A percentile compares a stretch with the other conserved stretches of the same genome.
These are phyloP conservation scores for Papilio protenor DNA, from an alignment of 2,888 invertebrate species.

Conservation along the genomic window DNA sequence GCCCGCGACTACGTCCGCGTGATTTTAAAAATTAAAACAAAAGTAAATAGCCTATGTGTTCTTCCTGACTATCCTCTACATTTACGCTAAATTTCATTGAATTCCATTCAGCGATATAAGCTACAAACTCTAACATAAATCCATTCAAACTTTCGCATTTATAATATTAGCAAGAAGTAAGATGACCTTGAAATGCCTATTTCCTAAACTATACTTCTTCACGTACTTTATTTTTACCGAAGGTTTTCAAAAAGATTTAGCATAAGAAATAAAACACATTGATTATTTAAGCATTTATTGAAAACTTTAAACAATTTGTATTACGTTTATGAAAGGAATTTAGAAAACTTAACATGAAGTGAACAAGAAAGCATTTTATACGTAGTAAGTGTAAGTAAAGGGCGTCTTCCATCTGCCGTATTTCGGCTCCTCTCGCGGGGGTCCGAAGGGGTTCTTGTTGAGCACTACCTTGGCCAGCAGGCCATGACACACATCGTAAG, in stretches of 20 bases:
- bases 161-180: too few relatives aligned
- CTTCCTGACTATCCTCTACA: too few relatives aligned
- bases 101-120: too few relatives aligned
- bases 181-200: background rate
- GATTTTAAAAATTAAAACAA: too few relatives aligned
- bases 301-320: background rate
- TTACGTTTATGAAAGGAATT: background rate
- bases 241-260: background rate
- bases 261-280: background rate
- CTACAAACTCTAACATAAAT: too few relatives aligned
- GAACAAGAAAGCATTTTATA: constrained; percentile 43
- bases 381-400: constrained; percentile 69
- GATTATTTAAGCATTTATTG: background rate
- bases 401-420: constrained; percentile 73
- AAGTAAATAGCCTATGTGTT: too few relatives aligned
- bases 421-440: constrained; percentile 70
- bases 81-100: too few relatives aligned
- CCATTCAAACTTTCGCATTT: too few relatives aligned
- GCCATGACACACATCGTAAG: constrained; percentile 69
- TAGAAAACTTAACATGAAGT: background rate
- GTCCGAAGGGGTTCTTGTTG: constrained; percentile 75
- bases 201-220: background rate
- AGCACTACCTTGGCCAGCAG: constrained; percentile 72
- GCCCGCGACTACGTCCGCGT: too few relatives aligned
- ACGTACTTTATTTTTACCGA: background rate